Evolutionary conservation across 1,140 invertebrate genomes (phyloP), one percentile per base, ranked within the genome.

Genomic region (Drosophila sturtevanti): DNA sequence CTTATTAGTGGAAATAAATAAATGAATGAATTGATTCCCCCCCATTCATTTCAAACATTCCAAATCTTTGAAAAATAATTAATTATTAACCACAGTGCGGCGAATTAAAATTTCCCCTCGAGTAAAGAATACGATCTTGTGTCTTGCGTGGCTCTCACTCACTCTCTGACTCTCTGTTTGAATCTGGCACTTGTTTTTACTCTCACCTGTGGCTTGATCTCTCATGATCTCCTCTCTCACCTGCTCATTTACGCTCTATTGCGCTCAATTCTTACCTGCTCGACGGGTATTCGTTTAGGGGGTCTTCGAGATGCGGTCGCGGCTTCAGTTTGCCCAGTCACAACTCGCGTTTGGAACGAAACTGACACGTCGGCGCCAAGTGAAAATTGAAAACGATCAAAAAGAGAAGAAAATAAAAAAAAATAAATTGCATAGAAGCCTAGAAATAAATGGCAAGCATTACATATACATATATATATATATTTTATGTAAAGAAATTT

Each of bases 321-420:
- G 58, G 76, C 72, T 68, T 74, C 72, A 69, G 81, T 48, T 11
- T 16, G 16, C 41, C 41, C 89, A 91, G 89, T 90, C 80, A 74
- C 37, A 85, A 77, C 81, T 91, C 90, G 89, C 90, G 85, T 75
- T 91, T 72, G 59, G 44, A 90, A 91, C 85, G 62, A 77, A 91
- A 79, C 90, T 91, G 90, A 91, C 90, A 91, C 89, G 90, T 91
- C 82, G 80, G 67, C 89, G 89, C 68, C 63, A 48, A 48, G 41
- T 48, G 68, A 69, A 72, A 72, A 60, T 68, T 51, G 65, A 24
- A 35, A 27, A 48, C 72, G 37, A 77, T 70, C 84, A 3, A 31
- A 31, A 31, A 31, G 22, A 2, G 7, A 31, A 31, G 7, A 7
- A 31, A 31, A 31, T 6, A 6, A 31, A 31, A 31, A 31, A 7